Percentiles rank a stretch among this genome's conserved stretches.
Conservation (phyloP, 2,113 vertebrate genomes). For the Lophochroa leadbeateri region DNA sequence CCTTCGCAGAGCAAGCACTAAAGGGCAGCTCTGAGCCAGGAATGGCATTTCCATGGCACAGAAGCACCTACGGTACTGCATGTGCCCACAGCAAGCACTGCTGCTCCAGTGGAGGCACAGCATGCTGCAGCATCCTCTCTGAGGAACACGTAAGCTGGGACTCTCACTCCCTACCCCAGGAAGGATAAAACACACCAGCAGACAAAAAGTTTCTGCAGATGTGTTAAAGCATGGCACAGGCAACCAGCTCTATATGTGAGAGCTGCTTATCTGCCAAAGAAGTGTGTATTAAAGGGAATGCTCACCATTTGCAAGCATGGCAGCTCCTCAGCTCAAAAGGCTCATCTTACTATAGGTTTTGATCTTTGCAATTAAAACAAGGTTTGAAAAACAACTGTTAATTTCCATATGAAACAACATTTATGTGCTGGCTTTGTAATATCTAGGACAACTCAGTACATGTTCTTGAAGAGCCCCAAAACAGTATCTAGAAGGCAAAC, state of each 20-base stretch:
- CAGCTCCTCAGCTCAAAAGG: not conserved
- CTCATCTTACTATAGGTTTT: not conserved
- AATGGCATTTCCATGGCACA: not conserved
- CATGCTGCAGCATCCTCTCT: not conserved
- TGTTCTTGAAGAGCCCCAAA: not conserved
- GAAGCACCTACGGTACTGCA: fast-evolving
- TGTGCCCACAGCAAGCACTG: not conserved
- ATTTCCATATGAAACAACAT: not conserved
- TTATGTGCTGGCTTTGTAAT: not conserved
- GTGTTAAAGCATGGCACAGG: not conserved
- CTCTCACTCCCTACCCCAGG: not conserved
- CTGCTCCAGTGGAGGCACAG: not conserved
- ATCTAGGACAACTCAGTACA: not conserved
- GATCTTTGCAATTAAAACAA: not conserved
- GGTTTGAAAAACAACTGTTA: not conserved
- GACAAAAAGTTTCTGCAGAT: not conserved
- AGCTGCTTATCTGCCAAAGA: not conserved
- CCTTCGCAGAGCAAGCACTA: not conserved
- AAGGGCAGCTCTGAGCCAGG: not conserved
- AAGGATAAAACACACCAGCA: not conserved
- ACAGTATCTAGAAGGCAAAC: not conserved
- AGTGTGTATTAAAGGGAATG: not conserved
- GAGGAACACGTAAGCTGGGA: not conserved
- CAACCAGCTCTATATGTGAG: not conserved
- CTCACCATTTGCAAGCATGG: not conserved